Evolutionary conservation across 2,888 invertebrate species (phyloP).

Genomic region (Pristionchus japonicus): DNA sequence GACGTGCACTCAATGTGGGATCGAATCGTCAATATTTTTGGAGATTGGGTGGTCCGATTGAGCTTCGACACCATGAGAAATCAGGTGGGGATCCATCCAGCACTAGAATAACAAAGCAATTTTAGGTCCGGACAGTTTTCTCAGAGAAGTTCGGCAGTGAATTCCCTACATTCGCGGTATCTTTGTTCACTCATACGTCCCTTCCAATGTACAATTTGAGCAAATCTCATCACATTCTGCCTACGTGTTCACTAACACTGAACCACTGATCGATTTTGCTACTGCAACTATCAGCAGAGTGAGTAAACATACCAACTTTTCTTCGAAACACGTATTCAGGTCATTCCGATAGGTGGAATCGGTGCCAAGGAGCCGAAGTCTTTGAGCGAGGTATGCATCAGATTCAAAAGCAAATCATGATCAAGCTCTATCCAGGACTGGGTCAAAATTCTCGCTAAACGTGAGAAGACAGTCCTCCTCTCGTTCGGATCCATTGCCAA

Average conservation of each 20-base stretch:
- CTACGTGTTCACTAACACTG: constrained; percentile 7
- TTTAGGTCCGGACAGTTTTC: not conserved
- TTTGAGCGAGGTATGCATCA: not conserved
- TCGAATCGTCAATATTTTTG: constrained; percentile 7
- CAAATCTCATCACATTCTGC: not conserved
- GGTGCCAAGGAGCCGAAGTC: not conserved
- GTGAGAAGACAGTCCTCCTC: not conserved
- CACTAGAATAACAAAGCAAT: not conserved
- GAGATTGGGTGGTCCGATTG: not conserved
- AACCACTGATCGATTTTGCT: not conserved
- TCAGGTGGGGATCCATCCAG: not conserved
- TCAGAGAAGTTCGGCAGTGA: not conserved
- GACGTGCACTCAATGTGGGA: constrained; percentile 25
- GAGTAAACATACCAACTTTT: no score
- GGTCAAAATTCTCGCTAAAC: not conserved
- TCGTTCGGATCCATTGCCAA: constrained; percentile 19
- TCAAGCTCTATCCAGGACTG: not conserved
- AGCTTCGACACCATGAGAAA: not conserved
- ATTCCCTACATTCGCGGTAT: not conserved
- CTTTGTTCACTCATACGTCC: no score
- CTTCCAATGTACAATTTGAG: no score
- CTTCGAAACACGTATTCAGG: not conserved
- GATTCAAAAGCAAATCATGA: not conserved
- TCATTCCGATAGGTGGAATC: constrained; percentile 17
- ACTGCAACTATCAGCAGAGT: not conserved